Evolutionary conservation across 2,888 invertebrate genomes (phyloP).

Genomic region (Thera britannica): DNA sequence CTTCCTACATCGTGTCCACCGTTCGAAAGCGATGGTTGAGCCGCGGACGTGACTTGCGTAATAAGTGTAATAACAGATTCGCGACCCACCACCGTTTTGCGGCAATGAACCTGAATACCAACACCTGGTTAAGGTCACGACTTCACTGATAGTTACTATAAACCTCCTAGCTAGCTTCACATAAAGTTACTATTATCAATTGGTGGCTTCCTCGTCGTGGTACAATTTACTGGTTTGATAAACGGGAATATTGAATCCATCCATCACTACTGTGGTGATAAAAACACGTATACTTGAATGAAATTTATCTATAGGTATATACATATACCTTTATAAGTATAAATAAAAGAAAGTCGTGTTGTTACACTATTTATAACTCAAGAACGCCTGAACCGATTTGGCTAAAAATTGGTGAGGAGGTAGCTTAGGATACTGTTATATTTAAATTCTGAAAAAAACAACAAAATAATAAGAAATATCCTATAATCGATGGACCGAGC

Average conservation of each 20-base stretch:
- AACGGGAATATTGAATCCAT: no score
- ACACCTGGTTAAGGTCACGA: slow-evolving; percentile 16
- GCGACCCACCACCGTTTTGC: slow-evolving; percentile 27
- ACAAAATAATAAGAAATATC: no score
- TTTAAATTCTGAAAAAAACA: no score
- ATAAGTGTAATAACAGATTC: slow-evolving; percentile 36
- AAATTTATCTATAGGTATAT: no score
- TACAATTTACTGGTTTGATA: background rate
- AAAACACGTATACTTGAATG: no score
- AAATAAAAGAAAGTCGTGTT: no score
- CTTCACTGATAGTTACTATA: slow-evolving; percentile 7
- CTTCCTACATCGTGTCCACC: slow-evolving; percentile 21
- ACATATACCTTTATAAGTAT: no score
- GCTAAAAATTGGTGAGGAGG: no score
- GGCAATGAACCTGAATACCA: slow-evolving; percentile 43
- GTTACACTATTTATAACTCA: no score
- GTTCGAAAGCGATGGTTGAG: slow-evolving; percentile 35
- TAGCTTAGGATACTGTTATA: no score
- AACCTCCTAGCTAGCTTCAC: background rate
- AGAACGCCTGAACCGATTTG: no score
- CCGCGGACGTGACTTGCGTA: slow-evolving; percentile 38
- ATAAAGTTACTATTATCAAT: background rate
- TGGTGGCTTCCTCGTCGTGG: background rate
- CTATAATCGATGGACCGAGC: background rate
- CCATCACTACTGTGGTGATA: no score